Evolutionary conservation across 2,888 invertebrate genomes (phyloP), one percentile per base, ranked within the genome.

Genomic region (Andrena fulva): DNA sequence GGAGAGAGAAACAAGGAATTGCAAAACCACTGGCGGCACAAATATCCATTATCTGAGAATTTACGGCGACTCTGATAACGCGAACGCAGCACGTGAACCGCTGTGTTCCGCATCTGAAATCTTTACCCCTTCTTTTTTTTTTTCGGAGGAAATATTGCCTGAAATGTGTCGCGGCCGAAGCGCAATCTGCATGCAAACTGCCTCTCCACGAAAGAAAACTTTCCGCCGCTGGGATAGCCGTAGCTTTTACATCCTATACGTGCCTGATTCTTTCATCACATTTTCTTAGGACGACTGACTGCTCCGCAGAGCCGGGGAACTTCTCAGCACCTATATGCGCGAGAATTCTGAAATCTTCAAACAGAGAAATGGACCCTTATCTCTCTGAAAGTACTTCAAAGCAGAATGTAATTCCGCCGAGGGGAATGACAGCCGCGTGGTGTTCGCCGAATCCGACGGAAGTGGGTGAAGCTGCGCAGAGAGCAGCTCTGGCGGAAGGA

Each of bases 41-140:
- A 73, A 73, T 67, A 73, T 73, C 56, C 73, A 48, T 56, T 67
- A 56, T 73, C 73, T 56, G 29, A 56, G 52, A 20, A 73, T 54
- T 73, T 73, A 73, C 31, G 66, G 54, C 24, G 42, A 42, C 27
- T 10, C 6, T 31, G 64, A 74, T 56, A 59, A 62, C 48, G 62
- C 60, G 71, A 62, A 31, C 16, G 24, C 12, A 62, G 24, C 70
- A 60, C 60, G 70, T 60, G 59, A 60, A 70, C 62, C 31, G 50
- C 2, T 3, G 27, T 50, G 48, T 24, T 62, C 24, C 24, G 50
- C 62, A 42, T 52, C 80, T 27, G 24, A 50, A n/a, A 29, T 72
- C 54, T 60, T 42, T 69, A 24, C 56, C 16, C 52, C 8, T 20
- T 8, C 52, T 16, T 33, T 7, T 33, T 35, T 35, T 35, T 35